phyloP scores from a whole-genome alignment of 2,888 invertebrate genomes.

The Eupsilia transversa region DNA sequence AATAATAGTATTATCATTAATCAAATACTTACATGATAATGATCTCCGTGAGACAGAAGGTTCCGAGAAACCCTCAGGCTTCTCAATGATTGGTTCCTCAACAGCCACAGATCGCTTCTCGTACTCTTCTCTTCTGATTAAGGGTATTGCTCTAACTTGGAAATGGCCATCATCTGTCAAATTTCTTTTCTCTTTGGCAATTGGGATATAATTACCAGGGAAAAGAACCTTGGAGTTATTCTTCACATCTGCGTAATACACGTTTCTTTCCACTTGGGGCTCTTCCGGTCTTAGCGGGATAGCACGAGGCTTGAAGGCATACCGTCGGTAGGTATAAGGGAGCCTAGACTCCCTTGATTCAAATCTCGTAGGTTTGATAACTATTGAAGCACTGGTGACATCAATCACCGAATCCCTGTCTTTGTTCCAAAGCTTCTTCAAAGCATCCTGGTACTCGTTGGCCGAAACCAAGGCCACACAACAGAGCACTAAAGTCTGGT shows the following conservation, averaged over 20 bases:
- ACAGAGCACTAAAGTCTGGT: conserved; percentile 81
- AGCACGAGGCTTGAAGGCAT: conserved; percentile 84
- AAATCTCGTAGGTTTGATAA: conserved; percentile 80
- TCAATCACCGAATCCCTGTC: conserved; percentile 82
- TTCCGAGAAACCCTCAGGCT: conserved; percentile 79
- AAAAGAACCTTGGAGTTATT: conserved; percentile 85
- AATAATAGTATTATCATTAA: neutral
- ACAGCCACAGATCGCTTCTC: conserved; percentile 81
- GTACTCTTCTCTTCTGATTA: conserved; percentile 80
- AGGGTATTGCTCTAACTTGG: conserved; percentile 83
- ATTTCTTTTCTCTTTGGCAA: conserved; percentile 87
- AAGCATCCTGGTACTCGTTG: conserved; percentile 79
- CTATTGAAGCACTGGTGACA: conserved; percentile 83
- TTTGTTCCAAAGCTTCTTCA: conserved; percentile 83
- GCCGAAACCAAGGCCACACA: conserved; percentile 74
- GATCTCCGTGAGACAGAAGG: conserved; percentile 83
- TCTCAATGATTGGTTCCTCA: conserved; percentile 80
- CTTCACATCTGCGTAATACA: conserved; percentile 79
- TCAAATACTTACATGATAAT: conserved; percentile 82
- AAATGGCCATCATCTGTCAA: conserved; percentile 68
- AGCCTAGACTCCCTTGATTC: conserved; percentile 71
- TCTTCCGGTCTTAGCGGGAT: conserved; percentile 78
- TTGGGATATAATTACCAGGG: conserved; percentile 88
- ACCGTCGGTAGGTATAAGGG: conserved; percentile 72
- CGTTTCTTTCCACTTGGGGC: conserved; percentile 77